phyloP scores from a whole-genome alignment of 2,113 vertebrate species.

The Balaenoptera acutorostrata region DNA sequence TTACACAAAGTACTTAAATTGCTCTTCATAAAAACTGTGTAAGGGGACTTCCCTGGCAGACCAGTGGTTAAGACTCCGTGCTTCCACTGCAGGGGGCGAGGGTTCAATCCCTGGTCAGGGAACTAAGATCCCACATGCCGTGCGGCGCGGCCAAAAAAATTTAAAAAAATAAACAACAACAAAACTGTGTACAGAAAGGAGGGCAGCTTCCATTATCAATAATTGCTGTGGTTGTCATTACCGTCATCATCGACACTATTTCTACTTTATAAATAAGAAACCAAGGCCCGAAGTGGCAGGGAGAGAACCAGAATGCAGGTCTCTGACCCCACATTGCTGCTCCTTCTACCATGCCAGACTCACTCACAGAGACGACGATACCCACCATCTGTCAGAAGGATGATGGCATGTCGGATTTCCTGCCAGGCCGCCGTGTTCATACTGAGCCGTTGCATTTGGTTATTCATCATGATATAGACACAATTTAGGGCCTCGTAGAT shows the following conservation, averaged over 20 bases:
- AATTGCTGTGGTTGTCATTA: neutral
- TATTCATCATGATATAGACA: conserved; percentile 75
- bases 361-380: neutral
- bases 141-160: neutral
- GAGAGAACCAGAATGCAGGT: neutral
- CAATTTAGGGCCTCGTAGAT: conserved; percentile 71
- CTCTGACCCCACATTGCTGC: neutral
- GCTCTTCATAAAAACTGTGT: neutral
- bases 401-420: conserved; percentile 83
- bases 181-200: neutral
- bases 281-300: neutral
- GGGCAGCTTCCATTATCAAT: no score
- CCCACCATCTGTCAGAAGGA: conserved; percentile 89
- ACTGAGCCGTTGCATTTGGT: conserved; percentile 26
- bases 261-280: neutral
- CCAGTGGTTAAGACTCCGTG: neutral
- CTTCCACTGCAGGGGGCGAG: neutral
- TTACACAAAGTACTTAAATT: neutral
- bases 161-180: accelerated
- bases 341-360: neutral
- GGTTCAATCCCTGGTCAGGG: neutral
- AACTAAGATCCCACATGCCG: neutral
- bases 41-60: neutral
- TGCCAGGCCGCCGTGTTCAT: neutral
- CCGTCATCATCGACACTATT: neutral